Conservation (phyloP, 1,140 invertebrate species). For the Amphibalanus amphitrite region DNA sequence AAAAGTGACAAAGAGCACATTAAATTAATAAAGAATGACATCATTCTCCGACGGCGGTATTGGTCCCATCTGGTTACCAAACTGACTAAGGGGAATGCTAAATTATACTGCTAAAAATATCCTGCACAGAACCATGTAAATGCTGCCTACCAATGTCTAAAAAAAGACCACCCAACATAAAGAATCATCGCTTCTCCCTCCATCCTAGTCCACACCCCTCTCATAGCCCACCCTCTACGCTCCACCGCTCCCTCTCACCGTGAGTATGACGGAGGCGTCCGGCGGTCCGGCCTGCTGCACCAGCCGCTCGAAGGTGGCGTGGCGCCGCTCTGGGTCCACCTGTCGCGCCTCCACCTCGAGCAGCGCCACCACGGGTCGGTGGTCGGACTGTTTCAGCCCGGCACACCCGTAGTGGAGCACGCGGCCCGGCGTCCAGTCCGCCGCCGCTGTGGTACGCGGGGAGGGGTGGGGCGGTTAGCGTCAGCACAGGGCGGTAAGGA, state of each 20-base stretch:
- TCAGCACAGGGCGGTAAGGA: too few species aligned
- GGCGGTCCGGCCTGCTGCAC: slow-evolving; percentile 76
- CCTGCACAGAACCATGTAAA: too few species aligned
- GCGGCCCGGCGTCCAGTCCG: slow-evolving; percentile 23
- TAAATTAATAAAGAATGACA: too few species aligned
- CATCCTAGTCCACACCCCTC: slow-evolving; percentile 3
- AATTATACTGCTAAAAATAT: too few species aligned
- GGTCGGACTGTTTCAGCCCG: slow-evolving; percentile 95
- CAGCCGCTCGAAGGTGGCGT: slow-evolving; percentile 59
- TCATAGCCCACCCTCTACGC: neutral
- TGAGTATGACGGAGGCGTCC: slow-evolving; percentile 81
- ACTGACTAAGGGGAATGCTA: too few species aligned
- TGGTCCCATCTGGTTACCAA: too few species aligned
- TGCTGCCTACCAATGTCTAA: too few species aligned
- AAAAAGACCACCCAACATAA: slow-evolving; percentile 13
- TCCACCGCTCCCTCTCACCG: slow-evolving; percentile 25
- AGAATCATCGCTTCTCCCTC: slow-evolving; percentile 8
- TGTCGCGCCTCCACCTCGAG: slow-evolving; percentile 71
- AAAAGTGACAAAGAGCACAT: too few species aligned
- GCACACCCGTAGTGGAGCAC: slow-evolving; percentile 76
- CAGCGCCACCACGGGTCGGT: slow-evolving; percentile 78
- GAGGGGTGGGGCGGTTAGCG: neutral
- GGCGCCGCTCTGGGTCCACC: slow-evolving; percentile 54
- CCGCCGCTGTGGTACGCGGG: too few species aligned
- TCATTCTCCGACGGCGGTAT: too few species aligned